Percentiles rank a stretch among this genome's conserved stretches.
phyloP scores from a whole-genome alignment of 2,113 vertebrate species.

The Numida meleagris region DNA sequence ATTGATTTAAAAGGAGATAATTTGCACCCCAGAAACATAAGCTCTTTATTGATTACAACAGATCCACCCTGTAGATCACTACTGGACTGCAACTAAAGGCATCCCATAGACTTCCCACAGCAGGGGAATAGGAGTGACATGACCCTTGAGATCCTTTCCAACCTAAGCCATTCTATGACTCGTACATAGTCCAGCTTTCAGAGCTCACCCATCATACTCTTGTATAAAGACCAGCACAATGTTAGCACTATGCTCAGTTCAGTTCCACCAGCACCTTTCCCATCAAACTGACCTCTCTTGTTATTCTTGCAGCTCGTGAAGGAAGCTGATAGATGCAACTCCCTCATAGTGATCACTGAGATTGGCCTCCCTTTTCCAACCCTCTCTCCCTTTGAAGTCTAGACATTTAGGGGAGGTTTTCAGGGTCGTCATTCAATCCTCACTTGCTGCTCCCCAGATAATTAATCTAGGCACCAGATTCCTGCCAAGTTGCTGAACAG shows the following conservation, averaged over 20 bases:
- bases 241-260: not conserved
- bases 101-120: not conserved
- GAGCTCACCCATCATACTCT: no score
- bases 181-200: not conserved
- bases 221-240: not conserved
- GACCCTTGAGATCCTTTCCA: no score
- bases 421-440: not conserved
- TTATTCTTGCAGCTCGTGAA: not conserved
- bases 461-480: not conserved
- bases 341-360: accelerated
- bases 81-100: no score
- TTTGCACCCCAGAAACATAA: not conserved
- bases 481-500: not conserved
- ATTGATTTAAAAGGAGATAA: not conserved
- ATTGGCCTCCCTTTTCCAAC: not conserved
- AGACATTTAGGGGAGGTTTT: not conserved
- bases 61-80: not conserved
- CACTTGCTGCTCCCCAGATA: not conserved
- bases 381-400: not conserved
- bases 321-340: not conserved
- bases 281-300: not conserved
- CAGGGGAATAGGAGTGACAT: no score
- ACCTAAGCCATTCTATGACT: no score
- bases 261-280: not conserved
- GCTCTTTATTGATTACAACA: not conserved